phyloP scores from a whole-genome alignment of 2,797 vertebrate species.

The Lutra lutra region DNA sequence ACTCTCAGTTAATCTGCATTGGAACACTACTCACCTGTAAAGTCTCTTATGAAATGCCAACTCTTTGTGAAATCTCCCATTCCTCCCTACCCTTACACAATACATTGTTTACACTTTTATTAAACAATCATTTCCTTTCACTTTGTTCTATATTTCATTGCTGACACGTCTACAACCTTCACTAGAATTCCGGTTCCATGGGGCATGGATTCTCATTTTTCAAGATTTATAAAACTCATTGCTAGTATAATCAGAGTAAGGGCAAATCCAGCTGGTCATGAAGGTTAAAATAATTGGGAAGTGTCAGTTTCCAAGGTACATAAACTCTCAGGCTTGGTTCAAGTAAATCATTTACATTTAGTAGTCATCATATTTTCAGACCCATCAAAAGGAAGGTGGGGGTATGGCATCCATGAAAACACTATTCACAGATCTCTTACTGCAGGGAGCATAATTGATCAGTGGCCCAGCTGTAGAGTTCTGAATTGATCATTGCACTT shows the following conservation, averaged over 20 bases:
- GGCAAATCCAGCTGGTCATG: constrained; percentile 61
- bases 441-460: background rate
- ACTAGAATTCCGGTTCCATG: constrained; percentile 55
- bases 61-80: constrained; percentile 18
- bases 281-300: constrained; percentile 73
- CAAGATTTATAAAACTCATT: constrained; percentile 65
- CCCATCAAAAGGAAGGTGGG: background rate
- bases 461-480: background rate
- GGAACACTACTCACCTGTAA: background rate
- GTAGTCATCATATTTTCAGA: constrained; percentile 53
- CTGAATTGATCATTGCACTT: background rate
- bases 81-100: background rate
- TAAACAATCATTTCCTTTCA: constrained; percentile 63
- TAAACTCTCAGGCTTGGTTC: constrained; percentile 53
- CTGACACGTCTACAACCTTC: constrained; percentile 62
- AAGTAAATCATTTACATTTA: constrained; percentile 59
- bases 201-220: constrained; percentile 67
- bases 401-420: constrained; percentile 2
- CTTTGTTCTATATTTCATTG: constrained; percentile 61
- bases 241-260: constrained; percentile 52
- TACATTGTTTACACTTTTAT: constrained; percentile 51
- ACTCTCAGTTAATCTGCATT: constrained; percentile 30
- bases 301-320: constrained; percentile 61
- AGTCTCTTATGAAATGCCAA: background rate
- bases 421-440: background rate